Percentiles rank a stretch among this genome's conserved stretches.
Conservation (phyloP, 2,888 invertebrate species). For the Trachelus stipa region DNA sequence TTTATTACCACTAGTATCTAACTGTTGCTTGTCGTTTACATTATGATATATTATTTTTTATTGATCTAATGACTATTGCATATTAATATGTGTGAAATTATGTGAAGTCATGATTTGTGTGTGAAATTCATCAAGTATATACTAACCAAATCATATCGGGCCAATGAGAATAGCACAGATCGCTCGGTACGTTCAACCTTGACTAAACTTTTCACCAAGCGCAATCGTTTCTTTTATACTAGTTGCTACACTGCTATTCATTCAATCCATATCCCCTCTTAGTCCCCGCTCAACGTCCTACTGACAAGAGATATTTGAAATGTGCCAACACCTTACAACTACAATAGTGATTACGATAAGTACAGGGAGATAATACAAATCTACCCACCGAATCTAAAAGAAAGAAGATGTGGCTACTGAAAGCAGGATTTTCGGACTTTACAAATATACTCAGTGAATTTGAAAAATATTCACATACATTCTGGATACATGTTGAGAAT, state of each 20-base stretch:
- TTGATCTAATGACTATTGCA: not conserved
- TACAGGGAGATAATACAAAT: not conserved
- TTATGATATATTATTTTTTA: not conserved
- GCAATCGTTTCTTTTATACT: conserved; percentile 41
- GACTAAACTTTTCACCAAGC: conserved; percentile 52
- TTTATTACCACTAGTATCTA: not conserved
- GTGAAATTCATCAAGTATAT: conserved; percentile 1
- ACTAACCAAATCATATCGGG: conserved; percentile 49
- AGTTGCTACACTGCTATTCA: conserved; percentile 20
- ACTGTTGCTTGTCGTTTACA: not conserved
- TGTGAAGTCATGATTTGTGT: not conserved
- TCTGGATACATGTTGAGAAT: too few species aligned
- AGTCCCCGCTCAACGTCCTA: not conserved
- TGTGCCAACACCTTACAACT: not conserved
- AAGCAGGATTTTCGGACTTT: not conserved
- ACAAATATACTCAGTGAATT: not conserved
- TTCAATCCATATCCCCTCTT: conserved; percentile 36
- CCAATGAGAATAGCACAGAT: conserved; percentile 22
- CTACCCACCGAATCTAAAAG: not conserved
- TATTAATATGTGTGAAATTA: not conserved
- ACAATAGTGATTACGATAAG: not conserved
- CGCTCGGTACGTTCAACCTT: conserved; percentile 37
- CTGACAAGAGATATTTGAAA: not conserved
- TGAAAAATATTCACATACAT: too few species aligned
- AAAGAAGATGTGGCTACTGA: not conserved